phyloP scores from a whole-genome alignment of 2,797 vertebrate genomes.

The Hybognathus amarus region DNA sequence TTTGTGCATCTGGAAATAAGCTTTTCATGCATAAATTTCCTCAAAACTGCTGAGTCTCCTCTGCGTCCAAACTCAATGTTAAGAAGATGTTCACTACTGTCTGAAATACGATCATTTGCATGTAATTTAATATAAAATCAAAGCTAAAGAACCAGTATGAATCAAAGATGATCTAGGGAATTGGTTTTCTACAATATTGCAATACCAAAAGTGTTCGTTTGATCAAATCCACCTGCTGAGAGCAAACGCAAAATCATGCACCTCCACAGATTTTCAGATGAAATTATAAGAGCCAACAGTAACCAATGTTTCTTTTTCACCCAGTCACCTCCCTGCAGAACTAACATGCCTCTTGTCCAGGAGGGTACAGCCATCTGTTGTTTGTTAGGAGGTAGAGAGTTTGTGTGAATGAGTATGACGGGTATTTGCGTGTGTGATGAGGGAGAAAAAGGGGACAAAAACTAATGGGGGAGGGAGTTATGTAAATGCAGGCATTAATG shows the following conservation, averaged over 20 bases:
- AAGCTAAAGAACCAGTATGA: background rate
- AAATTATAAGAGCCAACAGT: conserved; percentile 62
- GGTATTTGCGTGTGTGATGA: conserved; percentile 52
- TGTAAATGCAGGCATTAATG: conserved; percentile 31
- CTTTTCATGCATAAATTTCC: background rate
- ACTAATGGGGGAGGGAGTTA: conserved; percentile 19
- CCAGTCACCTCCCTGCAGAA: conserved; percentile 59
- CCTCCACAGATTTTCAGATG: background rate
- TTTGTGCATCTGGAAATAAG: background rate
- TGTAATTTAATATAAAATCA: background rate
- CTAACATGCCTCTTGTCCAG: conserved; percentile 75
- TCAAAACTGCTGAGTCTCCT: background rate
- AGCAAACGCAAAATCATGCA: conserved; percentile 15
- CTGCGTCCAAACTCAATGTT: background rate
- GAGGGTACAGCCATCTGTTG: conserved; percentile 83
- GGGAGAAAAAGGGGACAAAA: conserved; percentile 7
- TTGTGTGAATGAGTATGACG: conserved; percentile 57
- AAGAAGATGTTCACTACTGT: background rate
- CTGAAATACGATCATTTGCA: background rate
- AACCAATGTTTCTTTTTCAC: conserved; percentile 61
- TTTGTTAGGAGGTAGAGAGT: conserved; percentile 77
- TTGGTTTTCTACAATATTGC: background rate
- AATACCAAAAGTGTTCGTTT: background rate
- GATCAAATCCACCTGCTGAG: background rate
- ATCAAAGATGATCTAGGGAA: background rate